A percentile compares a stretch with the other conserved stretches of the same genome.
Conservation (phyloP, 2,113 vertebrate species). For the Rhabdornis inornatus region DNA sequence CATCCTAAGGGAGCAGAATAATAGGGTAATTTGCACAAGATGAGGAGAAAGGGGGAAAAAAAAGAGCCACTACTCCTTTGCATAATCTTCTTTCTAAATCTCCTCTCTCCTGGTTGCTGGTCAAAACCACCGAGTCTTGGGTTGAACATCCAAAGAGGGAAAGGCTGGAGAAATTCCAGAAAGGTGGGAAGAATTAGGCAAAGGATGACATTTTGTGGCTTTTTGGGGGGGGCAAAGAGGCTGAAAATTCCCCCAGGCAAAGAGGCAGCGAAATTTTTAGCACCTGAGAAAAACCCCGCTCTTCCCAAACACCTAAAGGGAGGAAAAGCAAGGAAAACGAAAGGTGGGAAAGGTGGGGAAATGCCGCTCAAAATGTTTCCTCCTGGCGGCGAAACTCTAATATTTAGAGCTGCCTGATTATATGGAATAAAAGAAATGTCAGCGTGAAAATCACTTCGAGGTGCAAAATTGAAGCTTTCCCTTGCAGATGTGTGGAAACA, state of each 20-base stretch:
- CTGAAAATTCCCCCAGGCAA: background rate
- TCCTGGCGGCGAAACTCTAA: background rate
- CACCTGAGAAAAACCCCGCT: background rate
- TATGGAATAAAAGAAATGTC: background rate
- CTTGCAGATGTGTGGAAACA: background rate
- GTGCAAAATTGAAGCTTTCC: conserved; percentile 8
- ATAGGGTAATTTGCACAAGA: conserved; percentile 78
- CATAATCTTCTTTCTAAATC: conserved; percentile 65
- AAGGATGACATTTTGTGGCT: background rate
- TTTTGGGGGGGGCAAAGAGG: background rate
- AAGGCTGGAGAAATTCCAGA: accelerated
- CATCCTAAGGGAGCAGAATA: conserved; percentile 77
- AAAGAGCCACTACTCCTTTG: conserved; percentile 40
- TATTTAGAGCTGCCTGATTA: background rate
- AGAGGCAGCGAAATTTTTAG: background rate
- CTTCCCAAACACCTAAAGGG: background rate
- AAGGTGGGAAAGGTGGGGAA: background rate
- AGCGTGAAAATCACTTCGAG: background rate
- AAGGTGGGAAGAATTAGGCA: background rate
- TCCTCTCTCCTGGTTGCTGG: conserved; percentile 31
- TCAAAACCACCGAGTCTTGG: background rate
- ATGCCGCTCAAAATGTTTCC: background rate
- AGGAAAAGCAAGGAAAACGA: background rate
- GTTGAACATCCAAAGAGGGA: accelerated
- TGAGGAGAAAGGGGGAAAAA: conserved; percentile 50